A percentile compares a stretch with the other conserved stretches of the same genome.
Evolutionary conservation across 2,797 vertebrate species (phyloP).

Genomic region (Halcyon smyrnensis): DNA sequence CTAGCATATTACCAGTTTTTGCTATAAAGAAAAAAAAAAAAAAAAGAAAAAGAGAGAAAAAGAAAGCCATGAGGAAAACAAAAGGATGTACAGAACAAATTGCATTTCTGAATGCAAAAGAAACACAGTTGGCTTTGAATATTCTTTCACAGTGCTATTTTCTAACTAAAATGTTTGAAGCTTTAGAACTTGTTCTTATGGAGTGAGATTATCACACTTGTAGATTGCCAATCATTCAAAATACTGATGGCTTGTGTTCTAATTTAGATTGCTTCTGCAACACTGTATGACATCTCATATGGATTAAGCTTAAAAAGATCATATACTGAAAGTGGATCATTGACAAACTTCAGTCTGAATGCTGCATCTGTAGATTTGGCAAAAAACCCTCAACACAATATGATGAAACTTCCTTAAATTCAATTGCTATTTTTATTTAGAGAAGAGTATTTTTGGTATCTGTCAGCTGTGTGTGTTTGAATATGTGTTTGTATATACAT

Average conservation of each 20-base stretch:
- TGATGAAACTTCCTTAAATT: not conserved
- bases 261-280: constrained; percentile 26
- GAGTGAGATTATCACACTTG: not conserved
- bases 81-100: not conserved
- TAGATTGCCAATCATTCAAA: not conserved
- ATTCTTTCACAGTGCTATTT: not conserved
- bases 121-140: not conserved
- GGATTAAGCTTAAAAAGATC: not conserved
- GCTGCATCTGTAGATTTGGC: not conserved
- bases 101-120: not conserved
- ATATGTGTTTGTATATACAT: not conserved
- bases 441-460: not conserved
- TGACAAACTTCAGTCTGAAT: not conserved
- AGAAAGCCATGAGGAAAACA: not conserved
- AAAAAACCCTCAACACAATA: not conserved
- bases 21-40: not conserved
- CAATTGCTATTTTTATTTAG: not conserved
- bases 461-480: not conserved
- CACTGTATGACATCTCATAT: not conserved
- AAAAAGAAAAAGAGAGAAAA: not conserved
- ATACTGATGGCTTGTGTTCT: not conserved
- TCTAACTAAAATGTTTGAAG: not conserved
- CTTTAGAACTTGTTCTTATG: not conserved
- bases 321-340: not conserved
- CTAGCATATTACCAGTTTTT: not conserved